Evolutionary conservation across 2,113 vertebrate genomes (phyloP).

Genomic region (Brachyhypopomus occidentalis): DNA sequence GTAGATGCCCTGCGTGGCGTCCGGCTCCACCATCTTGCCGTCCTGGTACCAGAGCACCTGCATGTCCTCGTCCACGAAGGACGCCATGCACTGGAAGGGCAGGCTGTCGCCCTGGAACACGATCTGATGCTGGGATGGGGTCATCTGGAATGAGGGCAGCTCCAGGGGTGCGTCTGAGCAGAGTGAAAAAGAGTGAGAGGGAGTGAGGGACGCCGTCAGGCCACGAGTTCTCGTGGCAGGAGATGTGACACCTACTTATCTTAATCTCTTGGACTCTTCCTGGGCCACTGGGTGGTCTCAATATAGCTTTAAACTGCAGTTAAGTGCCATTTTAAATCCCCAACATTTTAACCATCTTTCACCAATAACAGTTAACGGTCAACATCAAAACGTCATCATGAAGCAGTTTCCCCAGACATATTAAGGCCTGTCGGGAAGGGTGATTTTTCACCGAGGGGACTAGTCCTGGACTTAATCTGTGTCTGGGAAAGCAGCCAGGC

Average conservation of each 20-base stretch:
- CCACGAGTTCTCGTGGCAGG: too few species aligned
- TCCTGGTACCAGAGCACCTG: slow-evolving; percentile 97
- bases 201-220: too few species aligned
- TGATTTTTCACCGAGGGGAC: not conserved
- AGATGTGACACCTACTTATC: too few species aligned
- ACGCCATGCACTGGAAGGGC: slow-evolving; percentile 95
- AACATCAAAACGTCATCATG: slow-evolving; percentile 14
- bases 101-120: slow-evolving; percentile 97
- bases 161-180: slow-evolving; percentile 88
- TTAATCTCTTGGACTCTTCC: too few species aligned
- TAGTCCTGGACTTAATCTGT: not conserved
- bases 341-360: not conserved
- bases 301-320: not conserved
- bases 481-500: slow-evolving; percentile 16
- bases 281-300: too few species aligned
- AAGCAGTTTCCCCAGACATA: slow-evolving; percentile 14
- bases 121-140: slow-evolving; percentile 91
- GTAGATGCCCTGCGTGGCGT: slow-evolving; percentile 91
- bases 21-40: slow-evolving; percentile 87
- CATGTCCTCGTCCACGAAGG: slow-evolving; percentile 94
- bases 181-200: slow-evolving; percentile 13
- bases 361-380: not conserved
- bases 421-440: not conserved
- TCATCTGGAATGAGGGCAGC: slow-evolving; percentile 94
- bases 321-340: not conserved